Percentiles rank a stretch among this genome's conserved stretches.
Evolutionary conservation across 2,888 invertebrate species (phyloP).

Genomic region (Invenusta paracnida): DNA sequence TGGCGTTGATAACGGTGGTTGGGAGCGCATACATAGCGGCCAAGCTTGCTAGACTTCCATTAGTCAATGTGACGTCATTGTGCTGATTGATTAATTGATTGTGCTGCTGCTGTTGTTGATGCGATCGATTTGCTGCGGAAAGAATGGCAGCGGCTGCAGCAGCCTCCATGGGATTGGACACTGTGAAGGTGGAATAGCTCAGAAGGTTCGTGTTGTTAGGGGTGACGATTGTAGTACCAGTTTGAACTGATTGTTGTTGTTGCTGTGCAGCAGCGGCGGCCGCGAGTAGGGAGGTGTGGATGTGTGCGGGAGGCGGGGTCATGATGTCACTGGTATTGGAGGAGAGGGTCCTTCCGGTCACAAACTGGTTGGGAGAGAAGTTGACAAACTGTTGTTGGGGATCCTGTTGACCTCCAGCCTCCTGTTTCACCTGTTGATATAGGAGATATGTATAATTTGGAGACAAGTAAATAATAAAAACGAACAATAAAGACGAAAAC

Average conservation of each 20-base stretch:
- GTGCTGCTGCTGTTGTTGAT: neutral
- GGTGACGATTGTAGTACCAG: neutral
- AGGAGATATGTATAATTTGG: no score
- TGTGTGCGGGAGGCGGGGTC: neutral
- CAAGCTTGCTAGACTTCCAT: neutral
- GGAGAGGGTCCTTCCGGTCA: neutral
- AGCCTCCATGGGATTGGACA: neutral
- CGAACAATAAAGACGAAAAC: no score
- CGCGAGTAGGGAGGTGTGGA: neutral
- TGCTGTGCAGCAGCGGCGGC: no score
- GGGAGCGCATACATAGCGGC: slow-evolving; percentile 10
- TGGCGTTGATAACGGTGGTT: neutral
- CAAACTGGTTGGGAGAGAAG: neutral
- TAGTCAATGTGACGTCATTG: neutral
- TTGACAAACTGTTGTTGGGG: no score
- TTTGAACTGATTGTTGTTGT: no score
- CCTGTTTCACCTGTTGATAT: no score
- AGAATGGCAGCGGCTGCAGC: neutral
- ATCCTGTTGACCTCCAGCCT: no score
- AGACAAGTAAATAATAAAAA: no score
- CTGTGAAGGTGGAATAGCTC: slow-evolving; percentile 3
- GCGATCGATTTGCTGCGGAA: neutral
- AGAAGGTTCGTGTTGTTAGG: neutral
- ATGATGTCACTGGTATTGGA: neutral
- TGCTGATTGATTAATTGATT: no score